phyloP scores from a whole-genome alignment of 2,888 invertebrate species.

The Acanthosepion esculentum region DNA sequence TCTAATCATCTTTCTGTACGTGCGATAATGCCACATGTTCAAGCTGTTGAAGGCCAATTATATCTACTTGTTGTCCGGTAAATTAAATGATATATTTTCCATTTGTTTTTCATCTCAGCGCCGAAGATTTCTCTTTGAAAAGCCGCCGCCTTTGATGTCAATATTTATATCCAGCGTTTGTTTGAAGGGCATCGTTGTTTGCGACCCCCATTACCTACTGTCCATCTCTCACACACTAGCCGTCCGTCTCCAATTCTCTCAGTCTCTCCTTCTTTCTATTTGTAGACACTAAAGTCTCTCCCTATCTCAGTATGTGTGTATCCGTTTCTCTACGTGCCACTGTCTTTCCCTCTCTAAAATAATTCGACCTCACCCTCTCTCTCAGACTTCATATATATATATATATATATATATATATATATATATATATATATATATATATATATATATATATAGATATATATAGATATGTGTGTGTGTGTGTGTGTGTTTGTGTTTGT shows the following conservation, averaged over 20 bases:
- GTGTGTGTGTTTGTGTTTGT: no score
- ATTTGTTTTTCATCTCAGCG: neutral
- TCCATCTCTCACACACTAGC: neutral
- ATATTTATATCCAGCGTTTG: neutral
- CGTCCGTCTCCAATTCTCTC: neutral
- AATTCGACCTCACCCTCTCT: neutral
- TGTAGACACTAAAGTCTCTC: no score
- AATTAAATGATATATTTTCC: constrained; percentile 33
- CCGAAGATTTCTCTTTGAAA: neutral
- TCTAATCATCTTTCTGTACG: no score
- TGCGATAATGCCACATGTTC: neutral
- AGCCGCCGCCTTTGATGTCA: neutral
- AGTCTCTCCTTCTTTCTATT: neutral
- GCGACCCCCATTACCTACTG: neutral
- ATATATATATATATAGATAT: no score
- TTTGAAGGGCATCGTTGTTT: constrained; percentile 10
- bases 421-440: no score
- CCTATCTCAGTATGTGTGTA: no score
- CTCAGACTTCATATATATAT: neutral
- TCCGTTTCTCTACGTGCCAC: no score
- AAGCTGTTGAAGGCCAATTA: neutral
- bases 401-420: no score
- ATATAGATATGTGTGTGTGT: no score
- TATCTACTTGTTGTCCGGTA: neutral
- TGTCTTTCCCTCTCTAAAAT: no score